phyloP scores from a whole-genome alignment of 2,797 vertebrate species.

The Otus scops region DNA sequence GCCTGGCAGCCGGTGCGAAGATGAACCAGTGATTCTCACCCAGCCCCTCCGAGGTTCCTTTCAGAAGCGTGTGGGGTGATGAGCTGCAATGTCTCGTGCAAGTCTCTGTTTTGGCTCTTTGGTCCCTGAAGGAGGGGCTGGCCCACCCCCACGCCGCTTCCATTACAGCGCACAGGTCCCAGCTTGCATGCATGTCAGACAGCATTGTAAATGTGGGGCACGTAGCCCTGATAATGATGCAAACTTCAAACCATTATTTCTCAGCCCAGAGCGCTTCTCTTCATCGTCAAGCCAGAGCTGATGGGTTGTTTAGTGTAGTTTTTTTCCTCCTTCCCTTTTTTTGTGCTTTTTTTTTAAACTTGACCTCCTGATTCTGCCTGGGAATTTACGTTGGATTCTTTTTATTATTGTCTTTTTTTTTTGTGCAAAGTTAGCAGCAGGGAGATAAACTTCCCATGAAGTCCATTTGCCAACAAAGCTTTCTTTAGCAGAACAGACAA shows the following conservation, averaged over 20 bases:
- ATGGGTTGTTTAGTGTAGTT: neutral
- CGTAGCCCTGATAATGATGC: neutral
- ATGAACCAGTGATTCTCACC: fast-evolving
- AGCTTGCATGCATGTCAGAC: neutral
- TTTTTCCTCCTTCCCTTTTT: neutral
- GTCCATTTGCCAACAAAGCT: constrained; percentile 6
- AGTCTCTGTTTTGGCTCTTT: neutral
- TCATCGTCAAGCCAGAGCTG: neutral
- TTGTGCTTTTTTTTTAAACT: neutral
- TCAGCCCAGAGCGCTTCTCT: constrained; percentile 7
- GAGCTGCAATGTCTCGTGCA: fast-evolving
- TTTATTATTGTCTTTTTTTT: neutral
- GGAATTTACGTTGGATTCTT: neutral
- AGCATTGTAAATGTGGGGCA: constrained; percentile 7
- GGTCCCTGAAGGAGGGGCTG: neutral
- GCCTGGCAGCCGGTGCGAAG: fast-evolving
- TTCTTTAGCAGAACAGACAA: constrained; percentile 10
- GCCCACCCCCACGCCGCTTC: fast-evolving
- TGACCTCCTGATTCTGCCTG: constrained; percentile 30
- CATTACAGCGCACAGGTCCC: neutral
- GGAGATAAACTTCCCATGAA: constrained; percentile 10
- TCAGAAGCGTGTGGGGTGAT: fast-evolving
- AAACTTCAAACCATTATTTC: constrained; percentile 49
- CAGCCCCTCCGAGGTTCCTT: neutral
- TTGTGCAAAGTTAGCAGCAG: neutral